phyloP scores from a whole-genome alignment of 2,797 vertebrate species.

The Pyrrhura leucotis region DNA sequence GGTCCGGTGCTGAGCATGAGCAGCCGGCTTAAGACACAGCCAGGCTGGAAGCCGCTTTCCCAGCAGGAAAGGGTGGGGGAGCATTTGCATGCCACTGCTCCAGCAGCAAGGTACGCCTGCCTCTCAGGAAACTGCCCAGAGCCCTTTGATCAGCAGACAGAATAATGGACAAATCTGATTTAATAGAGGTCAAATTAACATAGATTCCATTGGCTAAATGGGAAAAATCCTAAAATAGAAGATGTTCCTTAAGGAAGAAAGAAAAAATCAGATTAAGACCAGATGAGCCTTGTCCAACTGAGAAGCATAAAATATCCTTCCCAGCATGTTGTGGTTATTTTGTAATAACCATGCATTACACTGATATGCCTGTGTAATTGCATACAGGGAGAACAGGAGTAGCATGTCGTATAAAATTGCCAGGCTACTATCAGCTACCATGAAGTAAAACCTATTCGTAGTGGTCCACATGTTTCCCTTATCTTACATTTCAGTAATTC shows the following conservation, averaged over 20 bases:
- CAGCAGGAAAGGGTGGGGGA: not conserved
- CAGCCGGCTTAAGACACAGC: not conserved
- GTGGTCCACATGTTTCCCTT: not conserved
- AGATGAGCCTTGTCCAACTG: conserved; percentile 63
- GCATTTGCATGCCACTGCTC: not conserved
- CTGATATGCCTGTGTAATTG: conserved; percentile 40
- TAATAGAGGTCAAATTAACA: conserved; percentile 36
- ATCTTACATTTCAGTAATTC: not conserved
- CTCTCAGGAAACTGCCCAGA: not conserved
- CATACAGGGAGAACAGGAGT: conserved; percentile 33
- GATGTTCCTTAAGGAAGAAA: conserved; percentile 57
- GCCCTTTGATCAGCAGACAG: conserved; percentile 39
- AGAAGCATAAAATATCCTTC: conserved; percentile 48
- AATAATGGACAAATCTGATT: not conserved
- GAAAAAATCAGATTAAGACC: conserved; percentile 61
- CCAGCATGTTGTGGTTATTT: conserved; percentile 29
- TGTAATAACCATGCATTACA: conserved; percentile 8
- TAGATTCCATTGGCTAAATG: conserved; percentile 18
- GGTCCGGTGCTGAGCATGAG: not conserved
- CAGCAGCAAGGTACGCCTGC: not conserved
- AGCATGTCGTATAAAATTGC: not conserved
- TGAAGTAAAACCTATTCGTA: not conserved
- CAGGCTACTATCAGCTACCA: not conserved
- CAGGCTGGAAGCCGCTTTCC: not conserved
- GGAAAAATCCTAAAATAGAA: conserved; percentile 55